Conservation (phyloP, 2,797 vertebrate species). For the Trachurus trachurus region DNA sequence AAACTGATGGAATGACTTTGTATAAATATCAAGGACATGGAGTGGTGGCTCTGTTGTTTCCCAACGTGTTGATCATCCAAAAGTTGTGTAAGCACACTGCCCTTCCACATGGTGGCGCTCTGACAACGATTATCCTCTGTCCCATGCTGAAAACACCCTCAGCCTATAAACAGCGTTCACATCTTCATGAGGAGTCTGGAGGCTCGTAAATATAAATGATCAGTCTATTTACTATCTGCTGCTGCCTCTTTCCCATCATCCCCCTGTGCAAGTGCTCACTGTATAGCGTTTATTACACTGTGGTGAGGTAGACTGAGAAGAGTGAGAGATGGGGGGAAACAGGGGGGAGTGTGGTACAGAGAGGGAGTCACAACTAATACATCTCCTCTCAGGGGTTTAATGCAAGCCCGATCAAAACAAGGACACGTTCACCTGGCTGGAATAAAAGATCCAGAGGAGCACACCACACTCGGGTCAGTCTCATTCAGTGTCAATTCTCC, state of each 20-base stretch:
- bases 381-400: neutral
- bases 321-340: neutral
- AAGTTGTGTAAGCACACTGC: constrained; percentile 26
- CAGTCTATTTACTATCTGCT: neutral
- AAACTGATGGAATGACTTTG: neutral
- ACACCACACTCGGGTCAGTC: constrained; percentile 52
- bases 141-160: neutral
- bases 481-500: constrained; percentile 50
- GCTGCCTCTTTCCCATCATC: neutral
- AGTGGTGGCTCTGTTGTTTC: neutral
- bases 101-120: constrained; percentile 63
- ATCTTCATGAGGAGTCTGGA: constrained; percentile 28
- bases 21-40: neutral
- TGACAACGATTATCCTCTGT: constrained; percentile 12
- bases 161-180: constrained; percentile 19
- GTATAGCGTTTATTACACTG: neutral
- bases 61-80: neutral
- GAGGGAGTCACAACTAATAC: neutral
- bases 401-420: neutral
- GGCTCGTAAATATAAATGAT: constrained; percentile 42
- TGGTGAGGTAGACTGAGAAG: neutral
- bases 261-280: neutral
- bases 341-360: neutral
- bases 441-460: constrained; percentile 30
- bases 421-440: neutral